Conservation (phyloP, 2,888 invertebrate species). For the Nezara viridula region DNA sequence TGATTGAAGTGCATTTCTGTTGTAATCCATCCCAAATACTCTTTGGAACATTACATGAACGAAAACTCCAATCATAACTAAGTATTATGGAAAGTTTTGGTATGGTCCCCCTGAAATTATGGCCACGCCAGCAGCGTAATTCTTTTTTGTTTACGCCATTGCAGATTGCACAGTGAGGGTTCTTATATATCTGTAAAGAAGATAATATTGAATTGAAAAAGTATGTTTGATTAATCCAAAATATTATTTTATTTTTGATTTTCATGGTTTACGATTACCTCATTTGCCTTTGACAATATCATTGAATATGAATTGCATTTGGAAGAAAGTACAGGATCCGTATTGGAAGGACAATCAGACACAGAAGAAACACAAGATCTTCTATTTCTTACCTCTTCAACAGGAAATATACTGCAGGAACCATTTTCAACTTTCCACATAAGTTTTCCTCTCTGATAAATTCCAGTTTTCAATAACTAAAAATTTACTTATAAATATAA, state of each 20-base stretch:
- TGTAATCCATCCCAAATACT: slow-evolving; percentile 57
- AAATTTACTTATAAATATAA: neutral
- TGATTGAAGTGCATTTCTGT: slow-evolving; percentile 19
- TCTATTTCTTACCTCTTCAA: neutral
- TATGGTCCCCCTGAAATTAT: neutral
- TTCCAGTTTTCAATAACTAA: slow-evolving; percentile 52
- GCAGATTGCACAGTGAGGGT: slow-evolving; percentile 61
- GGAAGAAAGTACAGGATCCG: slow-evolving; percentile 21
- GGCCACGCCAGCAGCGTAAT: slow-evolving; percentile 49
- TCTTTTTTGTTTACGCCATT: slow-evolving; percentile 41
- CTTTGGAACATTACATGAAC: slow-evolving; percentile 54
- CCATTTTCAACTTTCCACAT: slow-evolving; percentile 19
- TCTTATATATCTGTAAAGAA: slow-evolving; percentile 55
- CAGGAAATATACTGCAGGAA: neutral
- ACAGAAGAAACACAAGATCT: slow-evolving; percentile 51
- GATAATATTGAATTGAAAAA: neutral
- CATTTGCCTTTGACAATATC: neutral
- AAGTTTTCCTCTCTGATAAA: slow-evolving; percentile 24
- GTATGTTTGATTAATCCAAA: neutral
- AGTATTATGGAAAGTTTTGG: slow-evolving; percentile 54
- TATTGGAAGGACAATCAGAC: slow-evolving; percentile 10
- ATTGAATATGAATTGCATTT: slow-evolving; percentile 45
- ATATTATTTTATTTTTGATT: neutral
- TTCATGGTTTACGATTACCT: slow-evolving; percentile 3
- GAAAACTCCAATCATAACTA: slow-evolving; percentile 53